These are phyloP conservation scores for Pammene aurita DNA, from an alignment of 2,888 invertebrate species.

Conservation along the genomic window DNA sequence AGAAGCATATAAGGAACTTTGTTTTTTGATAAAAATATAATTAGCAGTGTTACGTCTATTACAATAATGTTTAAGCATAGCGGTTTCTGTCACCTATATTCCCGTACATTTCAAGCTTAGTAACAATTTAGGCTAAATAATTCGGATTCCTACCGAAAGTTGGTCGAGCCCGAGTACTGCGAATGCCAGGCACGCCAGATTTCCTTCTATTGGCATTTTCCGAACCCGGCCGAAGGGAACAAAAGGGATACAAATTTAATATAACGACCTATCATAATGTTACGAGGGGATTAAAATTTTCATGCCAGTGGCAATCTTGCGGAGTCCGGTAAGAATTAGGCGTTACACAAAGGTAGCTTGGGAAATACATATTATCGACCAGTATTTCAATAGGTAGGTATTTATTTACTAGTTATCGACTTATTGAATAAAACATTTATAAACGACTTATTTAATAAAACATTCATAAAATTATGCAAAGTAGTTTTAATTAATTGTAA, in stretches of 20 bases:
- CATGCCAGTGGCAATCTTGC: constrained; percentile 1
- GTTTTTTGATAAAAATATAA: no score
- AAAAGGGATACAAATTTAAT: constrained; percentile 41
- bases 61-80: neutral
- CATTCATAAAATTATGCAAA: no score
- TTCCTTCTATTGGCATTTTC: constrained; percentile 32
- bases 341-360: neutral
- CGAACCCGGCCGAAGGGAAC: constrained; percentile 31
- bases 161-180: constrained; percentile 55
- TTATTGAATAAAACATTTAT: no score
- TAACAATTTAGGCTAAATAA: constrained; percentile 59
- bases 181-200: constrained; percentile 29
- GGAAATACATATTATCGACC: neutral
- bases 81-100: constrained; percentile 21
- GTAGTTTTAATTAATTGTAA: no score
- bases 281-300: constrained; percentile 37
- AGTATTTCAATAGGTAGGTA: no score
- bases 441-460: no score
- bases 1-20: no score
- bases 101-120: constrained; percentile 48
- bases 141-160: constrained; percentile 64
- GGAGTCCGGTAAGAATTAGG: neutral
- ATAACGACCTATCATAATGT: constrained; percentile 38
- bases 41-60: no score
- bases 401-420: no score